Conservation (phyloP, 2,888 invertebrate genomes). For the Dasypogon diadema region DNA sequence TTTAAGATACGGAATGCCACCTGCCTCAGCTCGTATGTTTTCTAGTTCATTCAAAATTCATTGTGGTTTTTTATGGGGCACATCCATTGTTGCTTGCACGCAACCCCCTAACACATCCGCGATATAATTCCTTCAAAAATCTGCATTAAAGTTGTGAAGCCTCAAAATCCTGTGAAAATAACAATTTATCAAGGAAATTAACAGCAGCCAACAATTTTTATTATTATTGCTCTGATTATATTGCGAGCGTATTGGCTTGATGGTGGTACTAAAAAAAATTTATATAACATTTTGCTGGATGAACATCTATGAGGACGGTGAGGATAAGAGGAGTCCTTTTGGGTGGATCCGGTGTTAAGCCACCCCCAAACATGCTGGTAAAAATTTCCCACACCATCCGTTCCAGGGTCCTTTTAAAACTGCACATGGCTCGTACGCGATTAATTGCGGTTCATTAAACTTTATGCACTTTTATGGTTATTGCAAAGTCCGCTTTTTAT, state of each 20-base stretch:
- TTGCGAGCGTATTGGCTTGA: slow-evolving; percentile 34
- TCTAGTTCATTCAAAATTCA: too few species aligned
- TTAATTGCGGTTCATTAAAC: slow-evolving; percentile 69
- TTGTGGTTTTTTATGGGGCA: too few species aligned
- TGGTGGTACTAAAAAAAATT: slow-evolving; percentile 17
- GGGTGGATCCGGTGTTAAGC: neutral
- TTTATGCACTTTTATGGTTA: slow-evolving; percentile 60
- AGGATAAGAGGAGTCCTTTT: neutral
- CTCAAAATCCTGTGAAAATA: slow-evolving; percentile 15
- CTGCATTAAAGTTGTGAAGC: neutral
- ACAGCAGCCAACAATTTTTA: slow-evolving; percentile 42
- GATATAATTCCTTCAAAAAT: neutral
- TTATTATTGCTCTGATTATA: slow-evolving; percentile 48
- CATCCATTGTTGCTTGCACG: too few species aligned
- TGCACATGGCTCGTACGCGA: slow-evolving; percentile 63
- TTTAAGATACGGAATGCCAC: too few species aligned
- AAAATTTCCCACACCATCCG: neutral
- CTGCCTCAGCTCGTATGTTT: too few species aligned
- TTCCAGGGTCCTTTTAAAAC: neutral
- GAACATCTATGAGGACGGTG: neutral
- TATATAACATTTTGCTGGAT: neutral
- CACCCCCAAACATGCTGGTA: neutral
- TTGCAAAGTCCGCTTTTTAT: slow-evolving; percentile 23
- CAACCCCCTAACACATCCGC: too few species aligned
- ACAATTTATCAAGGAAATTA: slow-evolving; percentile 47